These are phyloP conservation scores for Balearica regulorum DNA, from an alignment of 2,797 vertebrate species.

Conservation along the genomic window DNA sequence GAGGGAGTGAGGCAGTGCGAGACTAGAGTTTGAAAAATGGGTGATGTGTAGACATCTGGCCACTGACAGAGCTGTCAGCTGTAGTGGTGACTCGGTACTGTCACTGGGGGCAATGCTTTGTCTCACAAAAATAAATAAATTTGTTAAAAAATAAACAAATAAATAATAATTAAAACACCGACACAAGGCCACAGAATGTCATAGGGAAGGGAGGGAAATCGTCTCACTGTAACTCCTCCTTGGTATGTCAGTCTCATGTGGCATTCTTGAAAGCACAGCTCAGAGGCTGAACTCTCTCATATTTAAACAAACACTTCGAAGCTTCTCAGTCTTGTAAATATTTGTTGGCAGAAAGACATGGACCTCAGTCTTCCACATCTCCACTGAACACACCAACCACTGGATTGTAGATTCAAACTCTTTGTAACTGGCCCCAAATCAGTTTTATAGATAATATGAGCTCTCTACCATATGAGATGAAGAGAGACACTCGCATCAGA, in stretches of 20 bases:
- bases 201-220: neutral
- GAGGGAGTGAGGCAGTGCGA: neutral
- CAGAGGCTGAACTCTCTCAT: neutral
- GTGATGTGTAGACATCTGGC: neutral
- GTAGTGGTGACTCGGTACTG: neutral
- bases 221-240: neutral
- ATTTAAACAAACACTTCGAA: neutral
- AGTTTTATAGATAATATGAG: neutral
- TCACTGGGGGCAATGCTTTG: neutral
- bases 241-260: neutral
- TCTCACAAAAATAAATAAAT: neutral
- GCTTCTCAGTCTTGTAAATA: neutral
- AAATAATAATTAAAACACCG: neutral
- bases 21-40: neutral
- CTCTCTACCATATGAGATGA: neutral
- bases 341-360: neutral
- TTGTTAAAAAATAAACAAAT: neutral
- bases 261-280: neutral
- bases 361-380: neutral
- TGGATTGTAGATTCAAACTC: neutral
- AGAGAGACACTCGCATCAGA: neutral
- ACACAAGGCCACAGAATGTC: neutral
- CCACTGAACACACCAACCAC: neutral
- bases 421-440: neutral
- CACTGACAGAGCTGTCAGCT: neutral